Conservation (phyloP, 2,797 vertebrate genomes). For the Argentina silus region DNA sequence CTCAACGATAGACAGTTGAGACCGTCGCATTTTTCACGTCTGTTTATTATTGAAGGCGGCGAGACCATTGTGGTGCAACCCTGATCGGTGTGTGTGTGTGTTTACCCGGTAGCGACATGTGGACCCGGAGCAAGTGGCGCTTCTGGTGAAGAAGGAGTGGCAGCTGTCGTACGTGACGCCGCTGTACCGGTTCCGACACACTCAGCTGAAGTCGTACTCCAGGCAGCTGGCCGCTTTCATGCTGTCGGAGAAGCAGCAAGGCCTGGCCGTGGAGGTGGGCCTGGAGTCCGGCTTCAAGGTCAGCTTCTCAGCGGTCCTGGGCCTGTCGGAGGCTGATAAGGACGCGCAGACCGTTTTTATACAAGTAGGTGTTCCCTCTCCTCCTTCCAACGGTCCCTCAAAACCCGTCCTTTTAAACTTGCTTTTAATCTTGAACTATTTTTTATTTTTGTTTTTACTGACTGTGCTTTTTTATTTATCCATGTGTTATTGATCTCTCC, state of each 20-base stretch:
- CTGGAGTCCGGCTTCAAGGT: constrained; percentile 76
- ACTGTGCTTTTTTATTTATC: too few species aligned
- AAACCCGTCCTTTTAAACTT: too few species aligned
- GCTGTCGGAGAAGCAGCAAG: constrained; percentile 86
- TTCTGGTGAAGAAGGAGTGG: constrained; percentile 86
- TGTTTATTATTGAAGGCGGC: too few species aligned
- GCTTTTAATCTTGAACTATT: too few species aligned
- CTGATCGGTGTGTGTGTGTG: neutral
- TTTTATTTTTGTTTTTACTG: too few species aligned
- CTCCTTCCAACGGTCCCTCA: neutral
- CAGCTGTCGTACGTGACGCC: constrained; percentile 90
- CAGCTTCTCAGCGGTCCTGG: constrained; percentile 76
- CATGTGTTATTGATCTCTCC: too few species aligned
- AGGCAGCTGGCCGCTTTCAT: constrained; percentile 83
- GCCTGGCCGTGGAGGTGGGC: constrained; percentile 81
- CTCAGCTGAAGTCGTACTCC: constrained; percentile 81
- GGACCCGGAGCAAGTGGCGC: constrained; percentile 70
- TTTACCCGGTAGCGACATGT: constrained; percentile 69
- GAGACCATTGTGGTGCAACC: too few species aligned
- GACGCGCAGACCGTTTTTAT: constrained; percentile 85
- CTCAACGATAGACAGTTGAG: too few species aligned
- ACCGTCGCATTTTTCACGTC: too few species aligned
- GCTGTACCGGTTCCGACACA: constrained; percentile 83
- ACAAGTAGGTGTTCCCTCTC: constrained; percentile 74
- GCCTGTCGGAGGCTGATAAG: constrained; percentile 73